A percentile compares a stretch with the other conserved stretches of the same genome.
These are phyloP conservation scores for Carollia perspicillata DNA, from an alignment of 2,113 vertebrate genomes.

Conservation along the genomic window DNA sequence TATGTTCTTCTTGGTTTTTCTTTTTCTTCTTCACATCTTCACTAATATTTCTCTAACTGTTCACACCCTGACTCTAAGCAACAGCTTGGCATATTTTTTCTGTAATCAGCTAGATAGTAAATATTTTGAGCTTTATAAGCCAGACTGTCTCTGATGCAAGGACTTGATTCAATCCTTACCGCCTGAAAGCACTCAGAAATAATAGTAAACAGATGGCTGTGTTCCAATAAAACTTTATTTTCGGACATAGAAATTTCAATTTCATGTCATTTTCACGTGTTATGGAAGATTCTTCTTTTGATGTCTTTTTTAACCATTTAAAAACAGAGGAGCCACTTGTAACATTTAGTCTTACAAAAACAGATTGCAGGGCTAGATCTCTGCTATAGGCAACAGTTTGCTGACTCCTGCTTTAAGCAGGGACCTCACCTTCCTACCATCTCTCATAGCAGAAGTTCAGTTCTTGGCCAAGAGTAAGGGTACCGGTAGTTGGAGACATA, in stretches of 20 bases:
- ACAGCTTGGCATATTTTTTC: neutral
- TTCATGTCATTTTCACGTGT: neutral
- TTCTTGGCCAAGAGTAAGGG: neutral
- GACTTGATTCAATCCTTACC: accelerated
- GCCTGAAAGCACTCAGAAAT: neutral
- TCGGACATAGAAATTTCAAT: neutral
- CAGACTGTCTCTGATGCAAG: neutral
- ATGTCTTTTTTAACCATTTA: neutral
- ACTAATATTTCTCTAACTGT: neutral
- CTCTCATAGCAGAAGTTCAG: neutral
- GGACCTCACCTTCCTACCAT: neutral
- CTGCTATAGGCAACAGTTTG: neutral
- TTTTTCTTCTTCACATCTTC: neutral
- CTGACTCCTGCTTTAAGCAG: neutral
- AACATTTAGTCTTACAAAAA: neutral
- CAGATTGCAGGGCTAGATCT: neutral
- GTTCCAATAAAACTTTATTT: neutral
- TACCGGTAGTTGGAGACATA: too few relatives aligned
- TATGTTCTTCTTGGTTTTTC: neutral
- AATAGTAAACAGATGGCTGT: neutral
- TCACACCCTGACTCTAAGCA: neutral
- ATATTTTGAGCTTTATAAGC: neutral
- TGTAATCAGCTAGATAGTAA: neutral
- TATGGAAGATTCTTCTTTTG: neutral
- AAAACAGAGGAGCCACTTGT: neutral